Evolutionary conservation across 2,888 invertebrate genomes (phyloP).

Genomic region (Exocentrus adspersus): DNA sequence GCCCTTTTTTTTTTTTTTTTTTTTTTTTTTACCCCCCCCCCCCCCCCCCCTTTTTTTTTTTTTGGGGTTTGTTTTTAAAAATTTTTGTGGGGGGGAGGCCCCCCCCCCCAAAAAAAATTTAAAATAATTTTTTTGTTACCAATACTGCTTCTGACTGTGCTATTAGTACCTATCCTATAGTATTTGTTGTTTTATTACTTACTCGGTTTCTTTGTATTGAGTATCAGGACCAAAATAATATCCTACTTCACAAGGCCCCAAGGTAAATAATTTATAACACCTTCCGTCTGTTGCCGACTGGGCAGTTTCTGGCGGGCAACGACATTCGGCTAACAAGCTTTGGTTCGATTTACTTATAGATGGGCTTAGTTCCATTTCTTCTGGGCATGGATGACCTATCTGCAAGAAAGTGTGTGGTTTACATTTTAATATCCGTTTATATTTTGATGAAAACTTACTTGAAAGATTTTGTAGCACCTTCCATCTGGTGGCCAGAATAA

Average conservation of each 20-base stretch:
- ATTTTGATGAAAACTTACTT: no score
- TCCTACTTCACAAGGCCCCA: conserved; percentile 77
- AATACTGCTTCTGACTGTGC: no score
- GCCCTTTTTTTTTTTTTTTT: no score
- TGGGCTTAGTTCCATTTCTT: conserved; percentile 85
- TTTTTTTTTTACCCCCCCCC: no score
- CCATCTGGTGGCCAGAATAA: conserved; percentile 86
- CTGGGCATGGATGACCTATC: conserved; percentile 83
- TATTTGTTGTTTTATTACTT: conserved; percentile 26
- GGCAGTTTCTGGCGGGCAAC: conserved; percentile 84
- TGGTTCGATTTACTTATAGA: conserved; percentile 58
- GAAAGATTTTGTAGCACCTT: conserved; percentile 88
- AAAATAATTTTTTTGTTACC: no score
- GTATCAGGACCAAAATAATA: conserved; percentile 78
- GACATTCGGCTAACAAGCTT: conserved; percentile 77
- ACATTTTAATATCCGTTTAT: no score
- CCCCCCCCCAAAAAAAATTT: no score
- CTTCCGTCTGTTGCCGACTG: conserved; percentile 74
- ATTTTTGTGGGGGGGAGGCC: no score
- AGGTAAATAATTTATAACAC: conserved; percentile 79
- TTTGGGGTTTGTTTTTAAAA: no score
- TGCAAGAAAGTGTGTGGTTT: no score
- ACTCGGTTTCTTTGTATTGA: conserved; percentile 48
- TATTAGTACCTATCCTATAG: background rate
- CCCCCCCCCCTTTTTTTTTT: no score